Evolutionary conservation across 1,140 invertebrate genomes (phyloP).

Genomic region (Rhopalosiphum padi): DNA sequence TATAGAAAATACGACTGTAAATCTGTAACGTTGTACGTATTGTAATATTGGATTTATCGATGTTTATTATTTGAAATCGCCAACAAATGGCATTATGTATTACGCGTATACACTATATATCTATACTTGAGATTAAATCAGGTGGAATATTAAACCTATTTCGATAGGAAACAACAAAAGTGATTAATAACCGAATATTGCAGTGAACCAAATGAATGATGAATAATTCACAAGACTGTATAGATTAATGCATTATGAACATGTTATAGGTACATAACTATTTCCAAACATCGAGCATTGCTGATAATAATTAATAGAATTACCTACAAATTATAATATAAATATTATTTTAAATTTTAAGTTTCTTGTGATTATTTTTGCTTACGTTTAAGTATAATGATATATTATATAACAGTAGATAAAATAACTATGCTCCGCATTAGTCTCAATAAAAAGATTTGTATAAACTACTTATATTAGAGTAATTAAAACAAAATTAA

Average conservation of each 20-base stretch:
- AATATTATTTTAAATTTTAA: background rate
- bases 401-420: background rate
- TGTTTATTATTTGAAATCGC: background rate
- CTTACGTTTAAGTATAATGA: background rate
- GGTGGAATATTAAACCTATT: no score
- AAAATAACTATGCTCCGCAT: background rate
- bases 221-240: no score
- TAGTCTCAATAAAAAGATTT: no score
- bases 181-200: no score
- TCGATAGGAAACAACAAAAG: no score
- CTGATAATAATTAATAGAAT: no score
- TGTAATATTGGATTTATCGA: background rate
- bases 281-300: no score
- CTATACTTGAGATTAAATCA: no score
- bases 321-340: no score
- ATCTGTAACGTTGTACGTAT: background rate
- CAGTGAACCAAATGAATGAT: no score
- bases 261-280: no score
- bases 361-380: background rate
- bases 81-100: background rate
- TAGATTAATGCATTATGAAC: no score
- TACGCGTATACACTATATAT: background rate
- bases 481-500: background rate
- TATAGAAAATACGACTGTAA: background rate
- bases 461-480: background rate